phyloP scores from a whole-genome alignment of 2,888 invertebrate genomes.

The Diaperis boleti region DNA sequence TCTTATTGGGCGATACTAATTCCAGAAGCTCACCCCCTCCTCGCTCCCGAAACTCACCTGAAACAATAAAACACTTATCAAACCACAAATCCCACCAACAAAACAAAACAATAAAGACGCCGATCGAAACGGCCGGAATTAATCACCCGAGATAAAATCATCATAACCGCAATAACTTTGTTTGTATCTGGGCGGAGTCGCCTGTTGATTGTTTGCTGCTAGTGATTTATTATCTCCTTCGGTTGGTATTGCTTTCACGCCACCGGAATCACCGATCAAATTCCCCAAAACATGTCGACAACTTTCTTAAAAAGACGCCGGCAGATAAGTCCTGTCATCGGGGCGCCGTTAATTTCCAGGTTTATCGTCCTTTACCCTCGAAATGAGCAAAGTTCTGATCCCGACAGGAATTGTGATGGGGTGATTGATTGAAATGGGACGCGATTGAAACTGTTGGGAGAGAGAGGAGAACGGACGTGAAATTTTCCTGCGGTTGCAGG shows the following conservation, averaged over 20 bases:
- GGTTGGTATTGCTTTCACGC: conserved; percentile 16
- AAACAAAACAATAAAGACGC: background rate
- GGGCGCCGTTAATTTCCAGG: background rate
- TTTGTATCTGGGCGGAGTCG: conserved; percentile 29
- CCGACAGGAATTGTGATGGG: background rate
- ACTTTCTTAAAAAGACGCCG: background rate
- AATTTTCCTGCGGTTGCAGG: background rate
- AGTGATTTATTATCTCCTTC: conserved; percentile 23
- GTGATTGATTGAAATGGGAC: conserved; percentile 4
- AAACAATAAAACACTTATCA: too few relatives aligned
- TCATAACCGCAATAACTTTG: conserved; percentile 22
- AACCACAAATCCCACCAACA: too few relatives aligned
- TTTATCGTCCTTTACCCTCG: background rate
- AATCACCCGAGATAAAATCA: conserved; percentile 19
- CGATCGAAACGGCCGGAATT: conserved; percentile 11
- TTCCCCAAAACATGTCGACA: background rate
- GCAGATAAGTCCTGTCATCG: background rate
- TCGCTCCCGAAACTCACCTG: too few relatives aligned
- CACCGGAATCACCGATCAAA: conserved; percentile 7
- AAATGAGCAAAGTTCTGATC: background rate
- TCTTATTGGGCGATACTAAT: too few relatives aligned
- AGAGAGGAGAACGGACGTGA: background rate
- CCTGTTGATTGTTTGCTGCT: conserved; percentile 28
- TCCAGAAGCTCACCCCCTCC: too few relatives aligned
- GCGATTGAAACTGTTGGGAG: background rate